Base-by-base conservation (phyloP, 2,888 invertebrate genomes). In the Cenopis cana region DNA sequence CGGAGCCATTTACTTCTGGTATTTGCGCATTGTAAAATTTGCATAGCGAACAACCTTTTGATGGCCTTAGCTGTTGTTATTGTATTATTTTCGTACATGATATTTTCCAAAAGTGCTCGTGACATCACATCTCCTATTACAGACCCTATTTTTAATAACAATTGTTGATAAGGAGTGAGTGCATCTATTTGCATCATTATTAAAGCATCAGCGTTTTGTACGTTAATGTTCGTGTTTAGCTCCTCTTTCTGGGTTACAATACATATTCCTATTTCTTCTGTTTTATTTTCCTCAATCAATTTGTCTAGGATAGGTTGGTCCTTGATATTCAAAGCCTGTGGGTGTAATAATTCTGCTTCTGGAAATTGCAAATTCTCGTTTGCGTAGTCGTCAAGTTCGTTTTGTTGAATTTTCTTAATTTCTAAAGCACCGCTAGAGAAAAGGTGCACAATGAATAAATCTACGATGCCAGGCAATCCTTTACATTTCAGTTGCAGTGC, bases 161-260 rank as follows among this genome's bases (percentile, higher is more conserved):
- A 82, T 77, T 95, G 95, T 79, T 95, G 95, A 79, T 94, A 95
- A 0, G 94, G 92, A 6, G 94, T 94, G 57, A 95, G 87, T n/a
- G 94, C 91, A 82, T 94, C 94, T 73, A 94, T 94, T 81, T 94
- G 90, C 74, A 94, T 93, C 89, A 94, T 90, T 73, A 94, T 88
- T 72, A 94, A 82, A 17, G 93, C 91, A 74, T 93, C 90, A 64
- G 91, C 74, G 77, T 92, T 94, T 81, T 92, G 88, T 17, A 83
- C 84, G 75, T 90, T 88, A 61, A 90, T 83, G 69, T 91, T 87
- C 9, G 85, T 84, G 55, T 87, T 86, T 55, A 93, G 79, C 78
- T 89, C 87, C 49, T 83, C 84, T 78, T 89, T 89, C 61, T 87
- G 74, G 60, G 79, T 88, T 9, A 93, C 87, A 38, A 86, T 76